Conservation (phyloP, 1,140 invertebrate genomes). For the Myzus persicae region DNA sequence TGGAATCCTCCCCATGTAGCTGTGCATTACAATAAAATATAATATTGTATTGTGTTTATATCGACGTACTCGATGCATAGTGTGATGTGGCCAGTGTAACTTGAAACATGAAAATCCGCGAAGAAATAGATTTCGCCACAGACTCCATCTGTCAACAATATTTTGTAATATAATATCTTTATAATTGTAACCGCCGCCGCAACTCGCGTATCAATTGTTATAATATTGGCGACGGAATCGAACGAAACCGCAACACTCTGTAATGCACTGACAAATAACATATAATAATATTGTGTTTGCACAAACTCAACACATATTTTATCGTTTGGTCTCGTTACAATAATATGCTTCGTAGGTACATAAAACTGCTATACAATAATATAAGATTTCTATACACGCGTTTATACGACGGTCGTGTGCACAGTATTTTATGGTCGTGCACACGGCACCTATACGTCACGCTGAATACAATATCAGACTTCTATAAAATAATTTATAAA, state of each 20-base stretch:
- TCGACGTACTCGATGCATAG: too few species aligned
- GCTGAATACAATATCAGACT: too few species aligned
- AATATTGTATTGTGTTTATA: too few species aligned
- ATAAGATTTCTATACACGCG: background rate
- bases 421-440: too few species aligned
- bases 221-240: background rate
- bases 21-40: too few species aligned
- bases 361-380: background rate
- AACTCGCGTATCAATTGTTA: background rate
- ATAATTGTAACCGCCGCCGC: background rate
- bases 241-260: background rate
- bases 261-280: background rate
- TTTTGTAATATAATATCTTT: constrained; percentile 1
- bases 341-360: background rate
- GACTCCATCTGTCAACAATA: background rate
- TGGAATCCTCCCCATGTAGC: background rate
- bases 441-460: too few species aligned
- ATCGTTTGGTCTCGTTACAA: background rate
- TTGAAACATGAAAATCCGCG: background rate
- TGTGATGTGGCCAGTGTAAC: background rate
- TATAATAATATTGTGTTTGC: background rate
- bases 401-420: background rate
- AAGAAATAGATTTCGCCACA: background rate
- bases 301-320: background rate
- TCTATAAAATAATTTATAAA: too few species aligned